Percentiles rank a stretch among this genome's conserved stretches.
These are phyloP conservation scores for Lordiphosa clarofinis DNA, from an alignment of 1,140 invertebrate species.

Conservation along the genomic window DNA sequence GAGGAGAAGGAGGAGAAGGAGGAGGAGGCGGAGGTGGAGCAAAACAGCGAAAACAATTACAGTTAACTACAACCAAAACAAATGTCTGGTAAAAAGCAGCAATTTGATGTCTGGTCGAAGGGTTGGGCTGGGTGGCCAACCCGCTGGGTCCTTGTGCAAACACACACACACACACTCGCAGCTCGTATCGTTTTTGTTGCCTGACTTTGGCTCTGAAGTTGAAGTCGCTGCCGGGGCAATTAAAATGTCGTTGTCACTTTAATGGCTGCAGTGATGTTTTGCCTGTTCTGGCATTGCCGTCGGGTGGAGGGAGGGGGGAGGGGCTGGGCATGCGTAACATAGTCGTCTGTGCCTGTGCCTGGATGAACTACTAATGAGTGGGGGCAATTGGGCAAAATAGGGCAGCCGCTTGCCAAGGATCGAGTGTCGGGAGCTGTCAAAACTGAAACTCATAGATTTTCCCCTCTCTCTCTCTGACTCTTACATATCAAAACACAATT, in stretches of 20 bases:
- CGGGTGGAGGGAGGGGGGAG: neutral
- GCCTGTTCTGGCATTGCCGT: neutral
- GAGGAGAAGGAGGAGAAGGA: neutral
- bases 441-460: constrained; percentile 5
- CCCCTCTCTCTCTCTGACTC: no score
- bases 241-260: constrained; percentile 24
- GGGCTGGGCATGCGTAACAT: neutral
- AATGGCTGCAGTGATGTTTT: constrained; percentile 19
- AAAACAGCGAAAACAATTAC: constrained; percentile 21
- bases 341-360: neutral
- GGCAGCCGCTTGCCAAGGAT: neutral
- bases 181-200: constrained; percentile 11
- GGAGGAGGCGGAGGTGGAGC: neutral
- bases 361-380: constrained; percentile 15
- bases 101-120: constrained; percentile 9
- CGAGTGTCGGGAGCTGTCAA: constrained; percentile 5
- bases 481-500: constrained; percentile 10
- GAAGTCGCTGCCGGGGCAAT: constrained; percentile 17
- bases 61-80: constrained; percentile 16
- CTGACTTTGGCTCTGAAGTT: constrained; percentile 5
- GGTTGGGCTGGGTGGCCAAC: constrained; percentile 1
- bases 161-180: neutral
- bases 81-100: constrained; percentile 8
- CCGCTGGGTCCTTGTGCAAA: constrained; percentile 2
- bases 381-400: constrained; percentile 11